phyloP scores from a whole-genome alignment of 2,797 vertebrate genomes.

The Sphenodon punctatus region DNA sequence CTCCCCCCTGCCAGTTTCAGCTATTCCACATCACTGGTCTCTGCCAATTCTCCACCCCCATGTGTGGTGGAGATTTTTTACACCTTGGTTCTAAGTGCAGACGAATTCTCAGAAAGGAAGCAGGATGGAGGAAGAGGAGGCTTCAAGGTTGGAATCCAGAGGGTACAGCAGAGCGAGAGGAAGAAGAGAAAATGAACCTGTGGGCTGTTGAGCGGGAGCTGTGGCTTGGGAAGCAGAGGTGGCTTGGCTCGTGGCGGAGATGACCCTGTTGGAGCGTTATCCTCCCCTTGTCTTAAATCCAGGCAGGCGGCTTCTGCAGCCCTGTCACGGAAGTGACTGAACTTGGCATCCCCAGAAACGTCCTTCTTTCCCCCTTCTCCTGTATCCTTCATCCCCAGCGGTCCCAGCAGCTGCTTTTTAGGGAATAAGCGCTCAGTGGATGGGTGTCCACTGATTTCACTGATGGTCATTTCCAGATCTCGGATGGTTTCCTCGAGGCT shows the following conservation, averaged over 20 bases:
- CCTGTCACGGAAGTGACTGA: fast-evolving
- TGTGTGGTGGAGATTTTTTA: not conserved
- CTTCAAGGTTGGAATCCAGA: slow-evolving; percentile 34
- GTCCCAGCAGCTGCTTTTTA: not conserved
- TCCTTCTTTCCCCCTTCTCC: not conserved
- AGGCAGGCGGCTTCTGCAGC: not conserved
- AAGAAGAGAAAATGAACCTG: slow-evolving; percentile 80
- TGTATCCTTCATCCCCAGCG: not conserved
- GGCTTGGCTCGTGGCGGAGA: slow-evolving; percentile 71
- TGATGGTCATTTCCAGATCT: slow-evolving; percentile 89
- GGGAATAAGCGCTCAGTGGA: slow-evolving; percentile 40
- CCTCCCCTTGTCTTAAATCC: slow-evolving; percentile 22
- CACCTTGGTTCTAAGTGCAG: slow-evolving; percentile 12
- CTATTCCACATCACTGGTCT: not conserved
- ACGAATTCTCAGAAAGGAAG: slow-evolving; percentile 45
- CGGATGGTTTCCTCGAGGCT: slow-evolving; percentile 92
- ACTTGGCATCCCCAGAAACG: not conserved
- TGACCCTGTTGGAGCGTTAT: fast-evolving
- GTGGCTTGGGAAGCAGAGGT: slow-evolving; percentile 84
- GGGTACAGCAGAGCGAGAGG: slow-evolving; percentile 39
- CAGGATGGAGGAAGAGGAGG: slow-evolving; percentile 48
- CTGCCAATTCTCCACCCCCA: not conserved
- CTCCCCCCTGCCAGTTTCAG: not conserved
- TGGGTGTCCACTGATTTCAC: slow-evolving; percentile 81
- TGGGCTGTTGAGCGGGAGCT: slow-evolving; percentile 39